Evolutionary conservation across 2,113 vertebrate genomes (phyloP).

Genomic region (Mohoua ochrocephala): DNA sequence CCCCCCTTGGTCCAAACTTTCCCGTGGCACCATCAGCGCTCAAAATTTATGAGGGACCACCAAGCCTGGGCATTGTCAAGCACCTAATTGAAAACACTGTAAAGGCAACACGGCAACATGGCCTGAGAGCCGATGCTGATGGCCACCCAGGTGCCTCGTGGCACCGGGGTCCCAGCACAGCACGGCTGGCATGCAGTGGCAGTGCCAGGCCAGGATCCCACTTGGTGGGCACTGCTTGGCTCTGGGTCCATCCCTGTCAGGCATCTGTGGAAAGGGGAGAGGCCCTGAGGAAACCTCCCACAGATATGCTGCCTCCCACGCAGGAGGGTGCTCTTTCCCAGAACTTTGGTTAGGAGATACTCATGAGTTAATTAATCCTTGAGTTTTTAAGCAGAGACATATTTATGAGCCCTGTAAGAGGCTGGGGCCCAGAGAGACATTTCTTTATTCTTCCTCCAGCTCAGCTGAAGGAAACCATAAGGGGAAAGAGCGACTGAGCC

Average conservation of each 20-base stretch:
- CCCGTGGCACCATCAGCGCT: not conserved
- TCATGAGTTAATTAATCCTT: constrained; percentile 66
- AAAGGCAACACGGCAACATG: not conserved
- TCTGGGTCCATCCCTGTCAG: accelerated
- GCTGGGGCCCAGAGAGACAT: constrained; percentile 57
- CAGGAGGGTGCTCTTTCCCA: constrained; percentile 49
- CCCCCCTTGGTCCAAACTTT: not conserved
- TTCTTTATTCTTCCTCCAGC: constrained; percentile 70
- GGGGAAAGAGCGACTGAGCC: constrained; percentile 45
- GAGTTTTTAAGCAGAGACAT: constrained; percentile 63
- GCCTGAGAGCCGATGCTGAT: not conserved
- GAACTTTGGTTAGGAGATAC: constrained; percentile 32
- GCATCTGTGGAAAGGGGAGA: not conserved
- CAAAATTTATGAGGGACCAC: not conserved
- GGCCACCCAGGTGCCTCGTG: not conserved
- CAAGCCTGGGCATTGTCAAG: constrained; percentile 27
- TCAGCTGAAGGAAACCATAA: constrained; percentile 71
- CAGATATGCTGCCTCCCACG: not conserved
- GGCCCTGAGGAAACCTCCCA: not conserved
- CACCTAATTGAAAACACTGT: constrained; percentile 32
- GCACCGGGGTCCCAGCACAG: not conserved
- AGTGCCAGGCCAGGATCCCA: accelerated
- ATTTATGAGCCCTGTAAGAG: constrained; percentile 69
- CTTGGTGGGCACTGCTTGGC: not conserved
- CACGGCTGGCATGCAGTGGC: accelerated